phyloP scores from a whole-genome alignment of 2,888 invertebrate species.

The Caenorhabditis doughertyi region DNA sequence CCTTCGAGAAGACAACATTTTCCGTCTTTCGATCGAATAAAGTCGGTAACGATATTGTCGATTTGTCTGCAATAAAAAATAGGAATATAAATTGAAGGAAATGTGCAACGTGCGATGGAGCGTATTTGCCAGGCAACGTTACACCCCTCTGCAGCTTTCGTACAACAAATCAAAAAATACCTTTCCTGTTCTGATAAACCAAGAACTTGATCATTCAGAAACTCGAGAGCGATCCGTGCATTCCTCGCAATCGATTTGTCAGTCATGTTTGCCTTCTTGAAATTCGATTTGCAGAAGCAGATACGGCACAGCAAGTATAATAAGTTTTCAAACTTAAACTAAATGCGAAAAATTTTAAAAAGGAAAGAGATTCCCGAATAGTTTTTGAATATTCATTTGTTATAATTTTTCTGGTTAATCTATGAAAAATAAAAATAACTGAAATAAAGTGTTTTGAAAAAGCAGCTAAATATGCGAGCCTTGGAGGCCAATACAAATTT shows the following conservation, averaged over 20 bases:
- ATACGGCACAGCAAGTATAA: too few relatives aligned
- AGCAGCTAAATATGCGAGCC: not conserved
- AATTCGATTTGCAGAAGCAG: not conserved
- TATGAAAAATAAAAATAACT: slow-evolving; percentile 22
- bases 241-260: not conserved
- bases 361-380: not conserved
- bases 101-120: not conserved
- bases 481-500: slow-evolving; percentile 18
- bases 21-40: slow-evolving; percentile 51
- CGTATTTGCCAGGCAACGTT: not conserved
- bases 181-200: slow-evolving; percentile 55
- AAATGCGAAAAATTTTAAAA: not conserved
- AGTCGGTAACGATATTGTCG: slow-evolving; percentile 52
- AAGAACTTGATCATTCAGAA: slow-evolving; percentile 38
- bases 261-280: too few relatives aligned
- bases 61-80: slow-evolving; percentile 37
- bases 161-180: slow-evolving; percentile 8
- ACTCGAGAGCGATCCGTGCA: slow-evolving; percentile 37
- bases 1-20: slow-evolving; percentile 63
- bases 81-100: not conserved
- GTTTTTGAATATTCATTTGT: slow-evolving; percentile 1
- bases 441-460: not conserved
- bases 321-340: too few relatives aligned
- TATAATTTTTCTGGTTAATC: slow-evolving; percentile 2
- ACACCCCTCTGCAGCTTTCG: not conserved